Percentiles rank a stretch among this genome's conserved stretches.
phyloP scores from a whole-genome alignment of 2,888 invertebrate species.

The Yponomeuta sedellus region DNA sequence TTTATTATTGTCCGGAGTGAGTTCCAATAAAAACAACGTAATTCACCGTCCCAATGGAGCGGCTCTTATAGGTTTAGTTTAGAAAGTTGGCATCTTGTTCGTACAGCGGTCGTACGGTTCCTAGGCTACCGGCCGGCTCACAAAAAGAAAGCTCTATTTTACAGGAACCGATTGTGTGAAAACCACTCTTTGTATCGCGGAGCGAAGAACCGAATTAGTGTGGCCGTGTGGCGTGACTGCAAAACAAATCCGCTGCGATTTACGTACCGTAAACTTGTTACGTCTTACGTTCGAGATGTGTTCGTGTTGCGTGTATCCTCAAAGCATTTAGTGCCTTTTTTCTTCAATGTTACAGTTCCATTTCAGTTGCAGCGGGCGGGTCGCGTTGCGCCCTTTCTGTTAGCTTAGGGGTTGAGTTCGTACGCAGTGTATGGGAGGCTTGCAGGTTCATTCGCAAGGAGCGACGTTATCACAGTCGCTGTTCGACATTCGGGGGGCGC shows the following conservation, averaged over 20 bases:
- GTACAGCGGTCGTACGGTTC: constrained; percentile 65
- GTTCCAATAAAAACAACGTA: constrained; percentile 66
- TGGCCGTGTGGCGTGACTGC: constrained; percentile 50
- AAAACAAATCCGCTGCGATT: constrained; percentile 73
- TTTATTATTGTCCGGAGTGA: constrained; percentile 54
- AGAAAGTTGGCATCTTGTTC: constrained; percentile 74
- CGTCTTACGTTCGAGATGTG: constrained; percentile 59
- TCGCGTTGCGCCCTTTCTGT: constrained; percentile 42
- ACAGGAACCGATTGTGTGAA: constrained; percentile 59
- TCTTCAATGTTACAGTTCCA: constrained; percentile 35
- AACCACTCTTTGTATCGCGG: constrained; percentile 53
- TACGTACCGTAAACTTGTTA: constrained; percentile 75
- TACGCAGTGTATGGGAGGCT: constrained; percentile 49
- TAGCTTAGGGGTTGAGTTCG: constrained; percentile 52
- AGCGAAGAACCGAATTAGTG: constrained; percentile 66
- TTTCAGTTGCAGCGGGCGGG: constrained; percentile 41
- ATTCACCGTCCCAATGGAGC: constrained; percentile 57
- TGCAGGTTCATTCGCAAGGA: constrained; percentile 64
- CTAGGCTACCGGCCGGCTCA: constrained; percentile 51
- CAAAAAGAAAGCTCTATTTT: constrained; percentile 68
- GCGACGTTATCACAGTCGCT: constrained; percentile 74
- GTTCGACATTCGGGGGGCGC: constrained; percentile 66
- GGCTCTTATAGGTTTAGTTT: constrained; percentile 67
- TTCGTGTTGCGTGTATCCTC: constrained; percentile 28
- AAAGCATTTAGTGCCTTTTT: not conserved